Percentiles rank a stretch among this genome's conserved stretches.
phyloP scores from a whole-genome alignment of 2,888 invertebrate genomes.

The Leptopilina syphax region DNA sequence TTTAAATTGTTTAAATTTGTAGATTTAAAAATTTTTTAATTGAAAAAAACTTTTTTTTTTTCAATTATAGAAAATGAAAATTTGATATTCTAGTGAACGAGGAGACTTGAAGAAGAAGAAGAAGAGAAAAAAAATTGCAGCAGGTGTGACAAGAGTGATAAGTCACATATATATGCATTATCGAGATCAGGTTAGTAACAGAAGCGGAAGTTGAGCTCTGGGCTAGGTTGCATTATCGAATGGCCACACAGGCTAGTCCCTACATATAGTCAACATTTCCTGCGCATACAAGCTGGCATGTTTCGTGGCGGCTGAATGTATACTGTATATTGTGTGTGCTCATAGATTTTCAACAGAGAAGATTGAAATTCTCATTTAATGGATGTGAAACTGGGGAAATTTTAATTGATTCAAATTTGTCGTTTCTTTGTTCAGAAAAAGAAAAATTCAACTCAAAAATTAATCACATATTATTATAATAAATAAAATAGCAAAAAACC shows the following conservation, averaged over 20 bases:
- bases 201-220: slow-evolving; percentile 52
- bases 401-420: background rate
- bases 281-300: slow-evolving; percentile 44
- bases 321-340: slow-evolving; percentile 3
- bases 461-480: background rate
- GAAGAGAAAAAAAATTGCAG: background rate
- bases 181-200: slow-evolving; percentile 36
- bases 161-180: slow-evolving; percentile 14
- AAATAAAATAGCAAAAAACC: background rate
- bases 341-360: slow-evolving; percentile 11
- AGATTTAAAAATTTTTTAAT: no score
- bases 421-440: background rate
- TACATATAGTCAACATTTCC: slow-evolving; percentile 72
- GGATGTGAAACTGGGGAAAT: background rate
- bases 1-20: no score
- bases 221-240: slow-evolving; percentile 70
- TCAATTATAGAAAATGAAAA: no score
- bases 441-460: background rate
- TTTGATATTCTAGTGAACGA: background rate
- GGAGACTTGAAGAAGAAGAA: background rate
- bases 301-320: slow-evolving; percentile 32
- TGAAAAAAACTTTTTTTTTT: no score
- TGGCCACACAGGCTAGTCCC: slow-evolving; percentile 69
- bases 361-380: slow-evolving; percentile 32
- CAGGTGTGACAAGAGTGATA: slow-evolving; percentile 26